Conservation (phyloP, 1,140 invertebrate genomes). For the Drosophila punjabiensis region DNA sequence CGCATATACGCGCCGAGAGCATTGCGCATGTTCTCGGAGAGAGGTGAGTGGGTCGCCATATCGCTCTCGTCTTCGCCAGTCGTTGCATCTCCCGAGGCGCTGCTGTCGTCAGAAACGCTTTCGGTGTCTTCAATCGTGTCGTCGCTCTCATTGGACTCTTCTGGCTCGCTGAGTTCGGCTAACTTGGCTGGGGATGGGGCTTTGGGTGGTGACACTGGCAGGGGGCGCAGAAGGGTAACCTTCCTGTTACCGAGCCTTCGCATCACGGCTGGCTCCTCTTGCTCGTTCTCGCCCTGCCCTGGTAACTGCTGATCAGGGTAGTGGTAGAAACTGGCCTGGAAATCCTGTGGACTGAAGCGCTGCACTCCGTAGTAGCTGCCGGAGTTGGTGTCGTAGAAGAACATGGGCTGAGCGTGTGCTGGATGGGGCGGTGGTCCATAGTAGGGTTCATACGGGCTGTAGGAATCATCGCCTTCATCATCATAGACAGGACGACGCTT, state of each 20-base stretch:
- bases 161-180: slow-evolving; percentile 9
- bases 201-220: slow-evolving; percentile 21
- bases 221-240: slow-evolving; percentile 47
- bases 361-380: slow-evolving; percentile 66
- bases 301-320: slow-evolving; percentile 3
- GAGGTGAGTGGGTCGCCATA: slow-evolving; percentile 12
- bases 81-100: slow-evolving; percentile 11
- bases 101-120: slow-evolving; percentile 2
- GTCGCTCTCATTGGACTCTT: slow-evolving; percentile 24
- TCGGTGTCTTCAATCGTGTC: slow-evolving; percentile 2
- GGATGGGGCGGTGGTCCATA: slow-evolving; percentile 10
- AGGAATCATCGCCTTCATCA: slow-evolving; percentile 48
- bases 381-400: slow-evolving; percentile 57
- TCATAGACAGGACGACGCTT: slow-evolving; percentile 46
- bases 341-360: slow-evolving; percentile 48
- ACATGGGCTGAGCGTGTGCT: slow-evolving; percentile 46
- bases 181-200: background rate
- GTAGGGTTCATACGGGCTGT: slow-evolving; percentile 48
- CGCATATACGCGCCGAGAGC: slow-evolving; percentile 61
- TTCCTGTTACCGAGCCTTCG: slow-evolving; percentile 47
- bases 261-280: slow-evolving; percentile 6
- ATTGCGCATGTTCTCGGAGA: slow-evolving; percentile 71
- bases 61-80: slow-evolving; percentile 14
- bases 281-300: background rate
- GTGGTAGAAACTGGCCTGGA: slow-evolving; percentile 41